Conservation (phyloP, 2,113 vertebrate genomes). For the Shinisaurus crocodilurus region DNA sequence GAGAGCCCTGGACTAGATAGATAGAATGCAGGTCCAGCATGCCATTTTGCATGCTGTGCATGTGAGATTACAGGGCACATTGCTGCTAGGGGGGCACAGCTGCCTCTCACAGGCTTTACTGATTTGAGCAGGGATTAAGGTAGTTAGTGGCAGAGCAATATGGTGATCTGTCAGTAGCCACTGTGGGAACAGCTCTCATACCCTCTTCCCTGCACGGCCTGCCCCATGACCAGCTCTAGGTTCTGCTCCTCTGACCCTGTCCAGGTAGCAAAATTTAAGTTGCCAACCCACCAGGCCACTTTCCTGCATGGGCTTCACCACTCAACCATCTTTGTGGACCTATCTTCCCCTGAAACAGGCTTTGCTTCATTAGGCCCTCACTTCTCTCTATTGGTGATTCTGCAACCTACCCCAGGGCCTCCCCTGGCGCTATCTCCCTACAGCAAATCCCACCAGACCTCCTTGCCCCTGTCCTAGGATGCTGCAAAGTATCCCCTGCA, state of each 20-base stretch:
- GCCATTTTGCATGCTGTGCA: neutral
- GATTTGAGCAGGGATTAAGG: neutral
- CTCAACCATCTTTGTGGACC: neutral
- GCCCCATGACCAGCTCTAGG: neutral
- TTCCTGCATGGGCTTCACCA: neutral
- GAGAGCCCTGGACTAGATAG: neutral
- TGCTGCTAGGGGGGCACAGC: neutral
- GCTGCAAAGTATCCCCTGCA: slow-evolving; percentile 23
- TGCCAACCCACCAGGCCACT: neutral
- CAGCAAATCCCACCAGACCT: neutral
- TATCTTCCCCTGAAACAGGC: neutral
- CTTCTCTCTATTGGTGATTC: neutral
- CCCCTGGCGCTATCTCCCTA: too few relatives aligned
- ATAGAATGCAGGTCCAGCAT: neutral
- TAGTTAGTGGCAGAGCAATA: neutral
- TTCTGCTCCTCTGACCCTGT: neutral
- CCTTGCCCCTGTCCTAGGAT: neutral
- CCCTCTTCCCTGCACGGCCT: neutral
- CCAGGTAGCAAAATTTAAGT: neutral
- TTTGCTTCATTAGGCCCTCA: neutral
- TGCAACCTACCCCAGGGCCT: neutral
- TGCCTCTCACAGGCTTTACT: neutral
- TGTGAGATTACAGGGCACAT: neutral
- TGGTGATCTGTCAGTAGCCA: too few relatives aligned
- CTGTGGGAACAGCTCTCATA: neutral